Conservation (phyloP, 2,888 invertebrate species). For the Apoda limacodes region DNA sequence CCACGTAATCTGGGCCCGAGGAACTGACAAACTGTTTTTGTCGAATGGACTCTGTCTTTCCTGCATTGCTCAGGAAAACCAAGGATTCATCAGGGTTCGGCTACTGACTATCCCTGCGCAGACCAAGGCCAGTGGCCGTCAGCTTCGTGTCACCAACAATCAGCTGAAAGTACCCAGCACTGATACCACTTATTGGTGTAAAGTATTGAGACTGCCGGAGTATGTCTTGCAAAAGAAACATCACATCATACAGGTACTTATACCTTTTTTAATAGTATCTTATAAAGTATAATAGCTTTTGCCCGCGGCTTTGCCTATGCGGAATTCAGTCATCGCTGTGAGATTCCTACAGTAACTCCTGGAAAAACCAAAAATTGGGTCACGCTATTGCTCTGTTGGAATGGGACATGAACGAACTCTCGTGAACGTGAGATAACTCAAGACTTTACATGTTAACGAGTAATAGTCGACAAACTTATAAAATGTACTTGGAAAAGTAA, state of each 20-base stretch:
- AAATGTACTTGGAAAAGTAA: no score
- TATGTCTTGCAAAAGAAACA: slow-evolving; percentile 74
- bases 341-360: no score
- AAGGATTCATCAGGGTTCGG: slow-evolving; percentile 84
- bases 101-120: slow-evolving; percentile 57
- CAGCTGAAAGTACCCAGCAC: slow-evolving; percentile 79
- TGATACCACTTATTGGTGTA: slow-evolving; percentile 99
- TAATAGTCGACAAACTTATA: no score
- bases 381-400: no score
- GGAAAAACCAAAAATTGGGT: no score
- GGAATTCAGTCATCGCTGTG: no score
- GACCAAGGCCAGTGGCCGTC: slow-evolving; percentile 57
- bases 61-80: slow-evolving; percentile 59
- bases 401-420: no score
- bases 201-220: slow-evolving; percentile 82
- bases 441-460: no score
- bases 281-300: no score
- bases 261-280: no score
- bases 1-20: slow-evolving; percentile 87
- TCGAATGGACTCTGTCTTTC: slow-evolving; percentile 74
- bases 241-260: slow-evolving; percentile 78
- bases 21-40: slow-evolving; percentile 77
- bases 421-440: no score
- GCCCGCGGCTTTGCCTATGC: no score
- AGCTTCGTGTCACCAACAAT: slow-evolving; percentile 72